These are phyloP conservation scores for Babyrousa celebensis DNA, from an alignment of 2,797 vertebrate genomes.

Conservation along the genomic window DNA sequence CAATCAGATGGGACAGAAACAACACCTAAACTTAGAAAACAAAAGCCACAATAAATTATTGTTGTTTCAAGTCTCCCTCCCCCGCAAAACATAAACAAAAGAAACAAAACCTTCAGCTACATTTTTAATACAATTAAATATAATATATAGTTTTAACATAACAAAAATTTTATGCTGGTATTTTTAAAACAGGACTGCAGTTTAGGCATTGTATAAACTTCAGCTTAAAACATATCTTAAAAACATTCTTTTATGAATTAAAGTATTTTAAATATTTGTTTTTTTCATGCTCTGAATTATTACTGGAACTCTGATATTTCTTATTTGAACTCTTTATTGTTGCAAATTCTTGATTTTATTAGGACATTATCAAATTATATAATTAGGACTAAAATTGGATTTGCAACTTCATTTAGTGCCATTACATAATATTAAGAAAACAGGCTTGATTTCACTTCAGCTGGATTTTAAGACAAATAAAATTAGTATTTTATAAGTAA, in stretches of 20 bases:
- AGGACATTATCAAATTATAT: slow-evolving; percentile 75
- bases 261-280: neutral
- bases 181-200: neutral
- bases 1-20: neutral
- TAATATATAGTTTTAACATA: neutral
- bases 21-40: neutral
- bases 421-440: slow-evolving; percentile 81
- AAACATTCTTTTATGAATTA: neutral
- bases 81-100: neutral
- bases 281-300: neutral
- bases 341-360: slow-evolving; percentile 68
- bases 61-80: neutral
- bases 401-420: slow-evolving; percentile 78
- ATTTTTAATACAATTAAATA: neutral
- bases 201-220: neutral
- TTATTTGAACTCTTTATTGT: slow-evolving; percentile 75
- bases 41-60: neutral
- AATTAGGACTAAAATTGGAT: slow-evolving; percentile 84
- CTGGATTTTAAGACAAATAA: slow-evolving; percentile 81
- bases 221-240: neutral
- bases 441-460: slow-evolving; percentile 74
- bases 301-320: neutral
- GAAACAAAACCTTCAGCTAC: neutral
- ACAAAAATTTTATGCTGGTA: neutral
- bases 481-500: slow-evolving; percentile 83